Evolutionary conservation across 2,113 vertebrate genomes (phyloP), one percentile per base, ranked within the genome.

Genomic region (Pungitius pungitius): DNA sequence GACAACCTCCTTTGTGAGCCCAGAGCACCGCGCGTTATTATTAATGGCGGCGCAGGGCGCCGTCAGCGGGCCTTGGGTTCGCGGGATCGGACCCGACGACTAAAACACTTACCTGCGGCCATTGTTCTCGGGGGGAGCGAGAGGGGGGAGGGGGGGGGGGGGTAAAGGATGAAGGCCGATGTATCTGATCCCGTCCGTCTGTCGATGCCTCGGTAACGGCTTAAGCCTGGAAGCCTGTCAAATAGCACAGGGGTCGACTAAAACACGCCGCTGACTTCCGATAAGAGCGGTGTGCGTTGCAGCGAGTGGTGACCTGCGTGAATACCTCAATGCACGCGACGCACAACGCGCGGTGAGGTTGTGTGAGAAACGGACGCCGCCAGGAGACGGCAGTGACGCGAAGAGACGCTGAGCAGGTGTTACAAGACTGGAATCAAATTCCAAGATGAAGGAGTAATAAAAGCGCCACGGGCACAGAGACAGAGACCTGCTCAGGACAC

Each of bases 21-120:
- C 57, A 94, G 86, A 87, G 88, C 90, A 89, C 93, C 93, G 85
- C 77, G 79, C 90, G 85, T 35, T 91, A 85, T 35, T 91, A 85
- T 88, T 89, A 96, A 94, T 93, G 33, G 88, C 72, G 75, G 39
- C 72, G 69, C 70, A 84, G 82, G 81, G 76, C 68, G 86, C 84
- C 85, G 84, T 86, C 79, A 90, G 68, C 85, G 85, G 75, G 82
- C 84, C 69, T 83, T 67, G 60, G 56, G 24, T 82, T 68, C 83
- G 71, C 62, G 73, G 80, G 62, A 84, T 82, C 88, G 89, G 67
- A 85, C 81, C 92, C 85, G 91, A 82, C 73, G 82, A 33, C 77
- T 91, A 92, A n/a, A 94, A 92, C 57, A 68, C 78, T 91, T 92
- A 93, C 55, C 57, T 83, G 83, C 43, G n/a, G 15, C 43, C 49